A percentile compares a stretch with the other conserved stretches of the same genome.
These are phyloP conservation scores for Zaprionus lineosus DNA, from an alignment of 2,888 invertebrate genomes.

Conservation along the genomic window DNA sequence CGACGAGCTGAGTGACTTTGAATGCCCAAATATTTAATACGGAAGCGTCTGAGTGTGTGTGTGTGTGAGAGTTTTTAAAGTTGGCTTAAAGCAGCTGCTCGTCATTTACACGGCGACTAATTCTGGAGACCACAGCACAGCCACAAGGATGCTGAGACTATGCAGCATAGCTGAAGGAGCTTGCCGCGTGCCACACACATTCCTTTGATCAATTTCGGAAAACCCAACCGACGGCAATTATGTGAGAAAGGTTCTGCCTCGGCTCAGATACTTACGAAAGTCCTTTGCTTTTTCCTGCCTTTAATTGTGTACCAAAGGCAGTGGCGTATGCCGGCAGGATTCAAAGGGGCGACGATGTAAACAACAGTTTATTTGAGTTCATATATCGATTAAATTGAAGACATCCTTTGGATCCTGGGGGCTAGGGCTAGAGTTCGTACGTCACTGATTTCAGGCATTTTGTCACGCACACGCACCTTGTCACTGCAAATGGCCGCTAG, in stretches of 20 bases:
- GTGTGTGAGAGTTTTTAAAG: conserved; percentile 36
- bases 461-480: conserved; percentile 36
- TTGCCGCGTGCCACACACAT: conserved; percentile 46
- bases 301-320: not conserved
- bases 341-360: too few species aligned
- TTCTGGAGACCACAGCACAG: conserved; percentile 20
- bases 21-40: too few species aligned
- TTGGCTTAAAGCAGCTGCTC: conserved; percentile 28
- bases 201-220: conserved; percentile 59
- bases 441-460: conserved; percentile 35
- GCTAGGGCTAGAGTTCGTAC: too few species aligned
- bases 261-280: conserved; percentile 31
- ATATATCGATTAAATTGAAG: too few species aligned
- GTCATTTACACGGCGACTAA: conserved; percentile 7
- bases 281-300: not conserved
- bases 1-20: conserved; percentile 3
- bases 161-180: conserved; percentile 30
- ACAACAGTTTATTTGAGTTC: too few species aligned
- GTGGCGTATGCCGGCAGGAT: not conserved
- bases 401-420: too few species aligned
- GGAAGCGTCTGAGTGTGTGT: conserved; percentile 9
- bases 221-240: conserved; percentile 34
- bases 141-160: conserved; percentile 47
- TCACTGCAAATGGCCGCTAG: conserved; percentile 25
- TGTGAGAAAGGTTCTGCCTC: conserved; percentile 12